Evolutionary conservation across 2,113 vertebrate species (phyloP).

Genomic region (Phylloscopus whistleri): DNA sequence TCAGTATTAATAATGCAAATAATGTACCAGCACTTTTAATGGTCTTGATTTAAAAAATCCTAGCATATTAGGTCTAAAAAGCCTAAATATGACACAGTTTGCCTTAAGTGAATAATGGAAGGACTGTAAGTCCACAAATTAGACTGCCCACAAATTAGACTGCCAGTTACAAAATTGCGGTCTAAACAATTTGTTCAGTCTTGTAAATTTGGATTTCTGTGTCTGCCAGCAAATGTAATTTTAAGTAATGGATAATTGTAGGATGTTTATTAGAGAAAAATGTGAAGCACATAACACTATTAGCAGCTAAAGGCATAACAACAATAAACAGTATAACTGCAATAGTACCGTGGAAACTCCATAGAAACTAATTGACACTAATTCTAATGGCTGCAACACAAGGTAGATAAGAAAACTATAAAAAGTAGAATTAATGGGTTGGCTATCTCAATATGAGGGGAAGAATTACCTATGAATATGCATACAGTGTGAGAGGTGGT

Average conservation of each 20-base stretch:
- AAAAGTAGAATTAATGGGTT: constrained; percentile 22
- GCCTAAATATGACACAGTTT: background rate
- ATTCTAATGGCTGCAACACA: background rate
- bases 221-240: constrained; percentile 30
- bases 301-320: constrained; percentile 19
- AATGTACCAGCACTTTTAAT: constrained; percentile 1
- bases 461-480: constrained; percentile 14
- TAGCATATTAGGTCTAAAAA: constrained; percentile 29
- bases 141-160: background rate
- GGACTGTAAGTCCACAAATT: background rate
- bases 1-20: constrained; percentile 54
- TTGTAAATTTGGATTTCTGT: constrained; percentile 25
- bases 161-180: background rate
- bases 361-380: constrained; percentile 37
- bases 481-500: background rate
- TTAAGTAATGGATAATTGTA: constrained; percentile 40
- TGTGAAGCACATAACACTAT: background rate
- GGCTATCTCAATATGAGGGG: background rate
- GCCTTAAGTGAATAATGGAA: constrained; percentile 16
- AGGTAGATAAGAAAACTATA: constrained; percentile 4
- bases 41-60: background rate
- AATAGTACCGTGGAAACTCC: background rate
- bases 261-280: constrained; percentile 24
- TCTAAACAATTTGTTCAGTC: constrained; percentile 16
- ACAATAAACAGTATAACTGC: constrained; percentile 1